Conservation (phyloP, 2,888 invertebrate species). For the Drosophila neonasuta region DNA sequence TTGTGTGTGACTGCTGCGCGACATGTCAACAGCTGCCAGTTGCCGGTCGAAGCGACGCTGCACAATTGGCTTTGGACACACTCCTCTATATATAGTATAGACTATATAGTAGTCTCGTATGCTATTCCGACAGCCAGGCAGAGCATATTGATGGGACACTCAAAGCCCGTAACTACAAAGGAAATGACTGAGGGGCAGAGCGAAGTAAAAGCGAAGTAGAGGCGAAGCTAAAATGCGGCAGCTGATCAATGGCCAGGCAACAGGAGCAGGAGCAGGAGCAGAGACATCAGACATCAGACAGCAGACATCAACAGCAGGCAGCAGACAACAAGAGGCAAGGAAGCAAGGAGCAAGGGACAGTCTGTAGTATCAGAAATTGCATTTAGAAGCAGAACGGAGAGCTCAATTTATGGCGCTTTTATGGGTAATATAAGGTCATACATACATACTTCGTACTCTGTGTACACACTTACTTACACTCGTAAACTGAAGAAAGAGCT, state of each 20-base stretch:
- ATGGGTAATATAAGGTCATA: conserved; percentile 50
- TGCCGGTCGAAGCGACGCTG: conserved; percentile 23
- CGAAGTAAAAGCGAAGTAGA: background rate
- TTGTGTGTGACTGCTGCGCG: conserved; percentile 27
- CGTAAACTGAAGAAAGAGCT: conserved; percentile 20
- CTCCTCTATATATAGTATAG: conserved; percentile 5
- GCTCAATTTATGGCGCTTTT: conserved; percentile 57
- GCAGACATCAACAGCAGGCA: too few species aligned
- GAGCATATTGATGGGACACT: conserved; percentile 53
- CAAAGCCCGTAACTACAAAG: conserved; percentile 25
- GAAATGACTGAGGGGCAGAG: conserved; percentile 22
- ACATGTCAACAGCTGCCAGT: conserved; percentile 55
- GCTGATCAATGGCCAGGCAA: conserved; percentile 21
- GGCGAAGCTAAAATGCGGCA: background rate
- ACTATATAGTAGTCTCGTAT: background rate
- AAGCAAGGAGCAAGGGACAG: conserved; percentile 17
- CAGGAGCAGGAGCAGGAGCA: background rate
- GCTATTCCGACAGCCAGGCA: conserved; percentile 4
- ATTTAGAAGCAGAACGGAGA: conserved; percentile 39
- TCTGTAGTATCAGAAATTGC: conserved; percentile 47
- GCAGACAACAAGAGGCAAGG: background rate
- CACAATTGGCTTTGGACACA: conserved; percentile 60
- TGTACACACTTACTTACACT: conserved; percentile 1
- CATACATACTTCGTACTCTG: background rate
- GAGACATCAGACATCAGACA: too few species aligned